Percentiles rank a stretch among this genome's conserved stretches.
These are phyloP conservation scores for Planococcus citri DNA, from an alignment of 1,140 invertebrate genomes.

Conservation along the genomic window DNA sequence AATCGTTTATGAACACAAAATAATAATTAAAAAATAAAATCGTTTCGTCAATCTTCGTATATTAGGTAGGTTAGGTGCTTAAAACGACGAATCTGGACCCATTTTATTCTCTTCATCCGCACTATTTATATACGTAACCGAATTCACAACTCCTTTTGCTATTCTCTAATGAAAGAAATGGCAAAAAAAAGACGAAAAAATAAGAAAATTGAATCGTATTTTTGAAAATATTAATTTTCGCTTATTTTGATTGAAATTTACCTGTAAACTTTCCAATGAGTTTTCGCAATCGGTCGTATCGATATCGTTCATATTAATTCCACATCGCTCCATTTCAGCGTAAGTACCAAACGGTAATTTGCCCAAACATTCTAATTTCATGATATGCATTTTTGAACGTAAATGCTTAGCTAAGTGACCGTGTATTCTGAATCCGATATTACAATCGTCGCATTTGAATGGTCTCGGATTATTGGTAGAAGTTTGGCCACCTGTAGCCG, in stretches of 20 bases:
- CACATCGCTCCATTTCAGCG: conserved; percentile 82
- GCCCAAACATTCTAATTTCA: conserved; percentile 80
- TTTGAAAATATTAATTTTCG: no score
- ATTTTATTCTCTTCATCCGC: neutral
- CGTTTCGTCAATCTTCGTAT: neutral
- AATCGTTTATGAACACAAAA: neutral
- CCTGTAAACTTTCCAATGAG: conserved; percentile 72
- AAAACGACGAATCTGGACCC: neutral
- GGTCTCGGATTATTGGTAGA: conserved; percentile 74
- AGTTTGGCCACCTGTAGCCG: conserved; percentile 68
- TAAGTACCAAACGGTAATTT: conserved; percentile 93
- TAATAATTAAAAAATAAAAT: neutral
- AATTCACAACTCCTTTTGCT: neutral
- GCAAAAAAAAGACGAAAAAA: no score
- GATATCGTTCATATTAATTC: conserved; percentile 81
- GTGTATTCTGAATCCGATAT: conserved; percentile 89
- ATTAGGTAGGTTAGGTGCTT: neutral
- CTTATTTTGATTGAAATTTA: conserved; percentile 31
- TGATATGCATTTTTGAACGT: conserved; percentile 92
- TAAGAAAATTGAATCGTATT: no score
- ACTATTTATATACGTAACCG: neutral
- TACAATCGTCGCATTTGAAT: conserved; percentile 89
- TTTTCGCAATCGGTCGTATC: conserved; percentile 89
- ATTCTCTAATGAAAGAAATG: neutral
- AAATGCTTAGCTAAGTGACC: conserved; percentile 93